Evolutionary conservation across 2,797 vertebrate genomes (phyloP).

Genomic region (Etheostoma nigrum): DNA sequence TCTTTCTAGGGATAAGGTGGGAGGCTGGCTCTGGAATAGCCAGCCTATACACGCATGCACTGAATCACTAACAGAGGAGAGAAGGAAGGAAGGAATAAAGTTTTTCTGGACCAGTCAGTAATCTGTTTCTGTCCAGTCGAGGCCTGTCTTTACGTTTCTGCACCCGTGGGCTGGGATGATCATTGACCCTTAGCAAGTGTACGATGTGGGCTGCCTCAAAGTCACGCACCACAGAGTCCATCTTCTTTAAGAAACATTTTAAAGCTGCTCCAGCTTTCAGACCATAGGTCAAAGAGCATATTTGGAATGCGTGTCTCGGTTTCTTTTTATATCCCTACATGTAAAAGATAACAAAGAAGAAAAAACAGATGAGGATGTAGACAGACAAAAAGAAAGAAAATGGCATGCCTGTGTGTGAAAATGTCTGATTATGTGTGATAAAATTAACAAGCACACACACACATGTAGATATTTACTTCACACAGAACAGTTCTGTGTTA

Average conservation of each 20-base stretch:
- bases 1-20: constrained; percentile 76
- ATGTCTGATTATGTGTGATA: not conserved
- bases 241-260: constrained; percentile 54
- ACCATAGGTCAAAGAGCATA: constrained; percentile 69
- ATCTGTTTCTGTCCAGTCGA: constrained; percentile 59
- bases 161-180: constrained; percentile 51
- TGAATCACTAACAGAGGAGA: constrained; percentile 61
- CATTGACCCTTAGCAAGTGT: constrained; percentile 64
- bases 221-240: constrained; percentile 54
- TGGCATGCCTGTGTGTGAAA: not conserved
- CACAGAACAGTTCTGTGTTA: constrained; percentile 31
- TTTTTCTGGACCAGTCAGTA: constrained; percentile 60
- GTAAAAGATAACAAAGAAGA: constrained; percentile 56
- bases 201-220: constrained; percentile 43
- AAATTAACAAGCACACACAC: constrained; percentile 8
- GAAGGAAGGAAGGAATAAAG: constrained; percentile 53
- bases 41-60: constrained; percentile 60
- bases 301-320: constrained; percentile 56
- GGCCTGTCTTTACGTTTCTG: constrained; percentile 46
- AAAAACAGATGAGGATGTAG: constrained; percentile 48
- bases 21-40: constrained; percentile 68
- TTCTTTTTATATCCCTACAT: constrained; percentile 51
- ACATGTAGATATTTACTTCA: constrained; percentile 14
- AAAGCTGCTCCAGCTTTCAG: constrained; percentile 43
- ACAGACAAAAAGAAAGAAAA: constrained; percentile 33